Conservation (phyloP, 2,113 vertebrate species). For the Xiphorhynchus elegans region DNA sequence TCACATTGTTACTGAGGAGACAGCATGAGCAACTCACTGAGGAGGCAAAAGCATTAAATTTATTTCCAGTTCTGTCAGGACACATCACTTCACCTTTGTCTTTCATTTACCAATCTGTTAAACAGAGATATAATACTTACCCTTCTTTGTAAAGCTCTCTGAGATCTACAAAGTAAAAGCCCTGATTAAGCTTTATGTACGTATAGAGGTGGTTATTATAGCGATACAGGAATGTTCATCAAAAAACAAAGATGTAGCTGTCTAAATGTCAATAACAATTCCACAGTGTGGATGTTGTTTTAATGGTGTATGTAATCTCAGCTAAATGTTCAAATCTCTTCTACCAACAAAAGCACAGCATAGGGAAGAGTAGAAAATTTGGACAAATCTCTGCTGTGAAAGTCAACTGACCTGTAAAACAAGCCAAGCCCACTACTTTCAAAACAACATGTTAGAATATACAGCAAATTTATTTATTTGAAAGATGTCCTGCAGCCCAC, state of each 20-base stretch:
- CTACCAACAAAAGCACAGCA: conserved; percentile 32
- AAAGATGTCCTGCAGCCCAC: neutral
- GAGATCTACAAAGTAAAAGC: conserved; percentile 49
- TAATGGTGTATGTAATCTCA: conserved; percentile 31
- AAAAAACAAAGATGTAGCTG: conserved; percentile 48
- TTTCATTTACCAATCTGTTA: conserved; percentile 36
- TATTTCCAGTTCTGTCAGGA: conserved; percentile 24
- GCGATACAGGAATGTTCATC: conserved; percentile 13
- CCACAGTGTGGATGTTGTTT: conserved; percentile 11
- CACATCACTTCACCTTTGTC: conserved; percentile 22
- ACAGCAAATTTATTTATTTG: neutral
- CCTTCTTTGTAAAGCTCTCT: conserved; percentile 33
- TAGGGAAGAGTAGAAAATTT: neutral
- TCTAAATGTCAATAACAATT: conserved; percentile 56
- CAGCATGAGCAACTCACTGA: neutral
- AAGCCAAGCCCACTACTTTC: neutral
- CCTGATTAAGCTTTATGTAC: conserved; percentile 27
- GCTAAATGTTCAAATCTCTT: conserved; percentile 56
- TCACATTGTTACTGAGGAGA: neutral
- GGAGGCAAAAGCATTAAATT: neutral
- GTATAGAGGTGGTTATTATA: conserved; percentile 1
- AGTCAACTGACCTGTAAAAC: neutral
- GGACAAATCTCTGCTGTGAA: conserved; percentile 23
- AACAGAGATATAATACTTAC: conserved; percentile 47
- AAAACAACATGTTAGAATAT: neutral